phyloP scores from a whole-genome alignment of 2,113 vertebrate species.

The Sceloporus tristichus region DNA sequence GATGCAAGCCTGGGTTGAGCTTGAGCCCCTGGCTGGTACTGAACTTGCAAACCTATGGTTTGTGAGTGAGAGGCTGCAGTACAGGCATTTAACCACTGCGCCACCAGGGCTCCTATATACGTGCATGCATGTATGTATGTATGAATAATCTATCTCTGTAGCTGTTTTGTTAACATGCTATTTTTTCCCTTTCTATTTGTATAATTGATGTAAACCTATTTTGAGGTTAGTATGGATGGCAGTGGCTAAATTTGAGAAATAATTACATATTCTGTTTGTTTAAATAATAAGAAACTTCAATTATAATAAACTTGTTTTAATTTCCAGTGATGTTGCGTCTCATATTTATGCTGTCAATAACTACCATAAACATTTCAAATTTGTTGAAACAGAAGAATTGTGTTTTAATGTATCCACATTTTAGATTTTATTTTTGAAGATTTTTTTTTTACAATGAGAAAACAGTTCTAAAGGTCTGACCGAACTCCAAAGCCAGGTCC shows the following conservation, averaged over 20 bases:
- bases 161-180: not conserved
- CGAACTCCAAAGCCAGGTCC: slow-evolving; percentile 95
- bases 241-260: no score
- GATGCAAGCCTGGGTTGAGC: no score
- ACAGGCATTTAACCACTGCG: no score
- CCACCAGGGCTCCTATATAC: no score
- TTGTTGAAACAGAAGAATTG: not conserved
- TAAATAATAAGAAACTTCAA: not conserved
- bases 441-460: slow-evolving; percentile 6
- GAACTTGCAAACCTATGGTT: no score
- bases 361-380: not conserved
- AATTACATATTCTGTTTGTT: not conserved
- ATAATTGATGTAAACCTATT: not conserved
- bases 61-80: no score
- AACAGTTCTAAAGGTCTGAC: slow-evolving; percentile 84
- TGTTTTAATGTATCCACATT: not conserved
- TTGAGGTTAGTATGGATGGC: not conserved
- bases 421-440: slow-evolving; percentile 14
- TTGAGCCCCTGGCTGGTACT: no score
- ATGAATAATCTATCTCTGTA: not conserved
- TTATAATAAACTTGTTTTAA: not conserved
- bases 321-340: not conserved
- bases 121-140: not conserved
- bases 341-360: not conserved
- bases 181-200: not conserved